Conservation (phyloP, 2,797 vertebrate genomes). For the Bovichtus diacanthus region DNA sequence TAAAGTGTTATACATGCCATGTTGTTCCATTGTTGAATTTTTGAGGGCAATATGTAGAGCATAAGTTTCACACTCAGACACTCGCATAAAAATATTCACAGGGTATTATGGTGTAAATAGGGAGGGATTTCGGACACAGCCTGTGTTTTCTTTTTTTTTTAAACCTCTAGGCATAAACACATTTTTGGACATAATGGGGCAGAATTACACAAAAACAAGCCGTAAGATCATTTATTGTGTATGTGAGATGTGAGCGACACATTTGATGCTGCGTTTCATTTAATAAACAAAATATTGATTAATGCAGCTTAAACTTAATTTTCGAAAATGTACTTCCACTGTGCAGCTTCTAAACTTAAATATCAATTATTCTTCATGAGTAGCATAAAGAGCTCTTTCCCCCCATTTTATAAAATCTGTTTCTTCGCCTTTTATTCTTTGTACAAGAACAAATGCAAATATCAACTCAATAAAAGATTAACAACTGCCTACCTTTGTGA, state of each 20-base stretch:
- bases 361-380: neutral
- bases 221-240: neutral
- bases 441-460: constrained; percentile 5
- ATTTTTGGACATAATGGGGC: neutral
- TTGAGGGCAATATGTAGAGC: neutral
- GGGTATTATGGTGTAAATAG: neutral
- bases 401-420: neutral
- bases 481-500: neutral
- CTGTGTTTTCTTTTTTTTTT: neutral
- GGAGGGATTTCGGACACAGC: neutral
- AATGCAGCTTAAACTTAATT: neutral
- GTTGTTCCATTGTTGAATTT: too few species aligned
- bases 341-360: neutral
- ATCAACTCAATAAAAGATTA: constrained; percentile 50
- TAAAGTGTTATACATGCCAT: neutral
- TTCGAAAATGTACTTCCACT: neutral
- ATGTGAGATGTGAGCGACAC: neutral
- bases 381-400: neutral
- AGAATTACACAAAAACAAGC: neutral
- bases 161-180: neutral
- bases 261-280: neutral
- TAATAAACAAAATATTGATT: neutral
- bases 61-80: neutral
- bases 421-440: neutral
- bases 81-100: neutral